Percentiles rank a stretch among this genome's conserved stretches.
These are phyloP conservation scores for Yponomeuta evonymella DNA, from an alignment of 2,888 invertebrate genomes.

Conservation along the genomic window DNA sequence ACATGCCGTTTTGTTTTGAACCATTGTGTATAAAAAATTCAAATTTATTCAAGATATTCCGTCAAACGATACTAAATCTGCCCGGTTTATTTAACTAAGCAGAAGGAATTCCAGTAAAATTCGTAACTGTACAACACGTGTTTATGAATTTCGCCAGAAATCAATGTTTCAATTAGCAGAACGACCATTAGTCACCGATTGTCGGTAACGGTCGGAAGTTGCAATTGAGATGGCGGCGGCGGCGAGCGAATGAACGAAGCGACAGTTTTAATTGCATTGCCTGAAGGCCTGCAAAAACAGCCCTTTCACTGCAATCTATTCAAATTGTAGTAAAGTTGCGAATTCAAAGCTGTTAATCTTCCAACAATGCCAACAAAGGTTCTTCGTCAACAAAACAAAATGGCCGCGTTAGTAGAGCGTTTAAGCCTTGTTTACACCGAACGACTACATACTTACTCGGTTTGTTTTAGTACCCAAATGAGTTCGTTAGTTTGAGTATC, in stretches of 20 bases:
- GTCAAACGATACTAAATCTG: too few relatives aligned
- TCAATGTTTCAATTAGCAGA: background rate
- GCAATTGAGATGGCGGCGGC: background rate
- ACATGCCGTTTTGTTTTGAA: too few relatives aligned
- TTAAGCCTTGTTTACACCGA: background rate
- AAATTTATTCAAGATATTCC: too few relatives aligned
- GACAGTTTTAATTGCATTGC: background rate
- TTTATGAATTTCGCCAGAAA: background rate
- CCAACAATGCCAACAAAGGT: slow-evolving; percentile 10
- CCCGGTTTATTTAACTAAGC: too few relatives aligned
- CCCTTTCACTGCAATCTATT: slow-evolving; percentile 7
- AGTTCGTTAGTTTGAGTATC: too few relatives aligned
- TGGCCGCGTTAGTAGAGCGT: slow-evolving; percentile 14
- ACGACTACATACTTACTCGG: background rate
- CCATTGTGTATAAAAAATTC: too few relatives aligned
- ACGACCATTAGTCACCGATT: background rate
- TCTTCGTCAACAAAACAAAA: slow-evolving; percentile 5
- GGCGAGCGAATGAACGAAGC: background rate
- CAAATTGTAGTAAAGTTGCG: background rate
- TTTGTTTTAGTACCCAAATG: too few relatives aligned
- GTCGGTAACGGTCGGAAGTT: background rate
- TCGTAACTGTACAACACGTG: background rate
- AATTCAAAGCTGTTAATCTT: slow-evolving; percentile 11
- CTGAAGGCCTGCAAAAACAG: background rate
- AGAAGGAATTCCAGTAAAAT: too few relatives aligned